These are phyloP conservation scores for Glaucomys volans DNA, from an alignment of 2,113 vertebrate species.

Conservation along the genomic window DNA sequence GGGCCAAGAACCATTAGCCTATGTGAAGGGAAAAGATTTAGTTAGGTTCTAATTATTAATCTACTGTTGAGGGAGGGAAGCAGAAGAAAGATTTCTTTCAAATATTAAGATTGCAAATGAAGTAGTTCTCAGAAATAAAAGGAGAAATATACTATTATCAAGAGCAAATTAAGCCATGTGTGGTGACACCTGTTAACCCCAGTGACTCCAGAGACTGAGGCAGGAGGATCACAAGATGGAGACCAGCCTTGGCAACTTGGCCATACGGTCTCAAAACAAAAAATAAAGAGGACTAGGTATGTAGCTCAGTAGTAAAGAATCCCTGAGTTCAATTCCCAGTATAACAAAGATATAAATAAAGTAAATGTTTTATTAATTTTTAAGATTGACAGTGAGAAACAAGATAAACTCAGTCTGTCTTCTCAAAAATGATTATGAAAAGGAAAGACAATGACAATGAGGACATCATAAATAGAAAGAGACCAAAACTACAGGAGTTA, in stretches of 20 bases:
- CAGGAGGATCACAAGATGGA: too few relatives aligned
- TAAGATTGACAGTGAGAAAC: slow-evolving; percentile 33
- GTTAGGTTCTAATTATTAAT: not conserved
- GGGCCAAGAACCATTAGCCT: not conserved
- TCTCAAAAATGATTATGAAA: not conserved
- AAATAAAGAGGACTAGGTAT: too few relatives aligned
- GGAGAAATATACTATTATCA: not conserved
- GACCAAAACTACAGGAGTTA: not conserved
- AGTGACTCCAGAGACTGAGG: too few relatives aligned
- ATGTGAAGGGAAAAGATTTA: not conserved
- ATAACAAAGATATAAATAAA: too few relatives aligned
- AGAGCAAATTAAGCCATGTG: not conserved
- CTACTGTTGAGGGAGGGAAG: not conserved
- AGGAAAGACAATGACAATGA: not conserved
- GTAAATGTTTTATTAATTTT: slow-evolving; percentile 8
- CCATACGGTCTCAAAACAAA: too few relatives aligned
- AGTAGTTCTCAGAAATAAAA: not conserved
- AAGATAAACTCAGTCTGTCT: not conserved
- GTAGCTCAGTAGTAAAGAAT: too few relatives aligned
- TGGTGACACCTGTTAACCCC: too few relatives aligned
- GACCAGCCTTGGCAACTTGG: too few relatives aligned
- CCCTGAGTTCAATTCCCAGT: too few relatives aligned
- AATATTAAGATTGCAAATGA: slow-evolving; percentile 22
- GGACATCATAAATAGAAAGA: not conserved
- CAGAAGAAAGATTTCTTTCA: not conserved